Evolutionary conservation across 2,888 invertebrate genomes (phyloP), one percentile per base, ranked within the genome.

Genomic region (Slavum lentiscoides): DNA sequence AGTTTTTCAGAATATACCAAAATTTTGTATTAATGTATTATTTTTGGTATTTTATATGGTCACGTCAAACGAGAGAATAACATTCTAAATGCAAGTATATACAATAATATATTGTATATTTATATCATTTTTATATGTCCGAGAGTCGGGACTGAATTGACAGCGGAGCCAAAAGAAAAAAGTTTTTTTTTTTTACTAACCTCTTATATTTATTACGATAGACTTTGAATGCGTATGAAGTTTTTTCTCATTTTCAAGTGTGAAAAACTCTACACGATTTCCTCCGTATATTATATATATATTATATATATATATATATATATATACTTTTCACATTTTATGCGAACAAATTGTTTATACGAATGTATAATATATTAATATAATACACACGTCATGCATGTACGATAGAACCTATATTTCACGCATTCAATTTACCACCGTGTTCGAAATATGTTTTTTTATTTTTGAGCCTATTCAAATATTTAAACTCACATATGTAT

Each of bases 91-190:
- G 4, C 4, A 30, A 30, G 30, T 30, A 30, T 30, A 30, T 30
- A 30, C 30, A 30, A n/a, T n/a, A 30, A 30, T 30, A 2, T 30
- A 30, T 30, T 30, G 30, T 30, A 2, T 30, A 30, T 30, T 30
- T 30, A 2, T 30, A 30, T 30, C 30, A 30, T 30, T 30, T 30
- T 30, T 30, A 30, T 30, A 4, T 30, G 30, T 13, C 5, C 11
- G 62, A 43, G 43, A 11, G 1, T 62, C 62, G 49, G 62, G 62
- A 74, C 62, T 21, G 49, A 74, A 74, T 74, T 53, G 62, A 74
- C 62, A 53, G 62, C 37, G 30, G 62, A 74, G 62, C 62, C 73
- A 74, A 30, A 30, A 30, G 30, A 74, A 74, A 62, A 68, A 62
- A 62, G 49, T 62, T 62, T 17, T 1, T 53, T 43, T 59, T n/a